Conservation (phyloP, 2,888 invertebrate species). For the Drosophila tanythrix region DNA sequence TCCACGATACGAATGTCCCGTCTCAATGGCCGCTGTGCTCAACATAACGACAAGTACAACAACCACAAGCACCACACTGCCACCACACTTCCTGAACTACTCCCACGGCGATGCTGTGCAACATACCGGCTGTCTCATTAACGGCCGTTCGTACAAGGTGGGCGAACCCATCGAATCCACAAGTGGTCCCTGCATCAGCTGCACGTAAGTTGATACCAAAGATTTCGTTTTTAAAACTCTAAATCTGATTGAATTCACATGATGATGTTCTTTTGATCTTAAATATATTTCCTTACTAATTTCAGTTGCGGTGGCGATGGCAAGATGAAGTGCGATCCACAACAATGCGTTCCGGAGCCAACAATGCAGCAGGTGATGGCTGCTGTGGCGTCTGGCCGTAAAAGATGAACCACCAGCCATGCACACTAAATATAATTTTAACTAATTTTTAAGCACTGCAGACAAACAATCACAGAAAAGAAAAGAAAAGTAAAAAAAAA, state of each 20-base stretch:
- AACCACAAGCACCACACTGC: constrained; percentile 93
- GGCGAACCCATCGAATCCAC: constrained; percentile 94
- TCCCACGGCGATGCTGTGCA: constrained; percentile 90
- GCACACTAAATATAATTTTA: constrained; percentile 82
- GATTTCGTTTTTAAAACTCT: neutral
- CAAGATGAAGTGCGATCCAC: constrained; percentile 97
- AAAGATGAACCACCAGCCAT: constrained; percentile 88
- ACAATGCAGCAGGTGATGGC: constrained; percentile 96
- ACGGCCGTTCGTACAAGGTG: constrained; percentile 93
- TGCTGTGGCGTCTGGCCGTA: constrained; percentile 89
- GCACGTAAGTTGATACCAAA: constrained; percentile 90
- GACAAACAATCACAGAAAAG: constrained; percentile 71
- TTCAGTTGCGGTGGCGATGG: constrained; percentile 94
- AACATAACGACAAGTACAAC: constrained; percentile 95
- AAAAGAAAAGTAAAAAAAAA: constrained; percentile 35
- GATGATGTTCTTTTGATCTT: neutral
- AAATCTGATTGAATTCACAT: neutral
- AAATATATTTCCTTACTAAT: neutral
- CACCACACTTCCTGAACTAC: constrained; percentile 93
- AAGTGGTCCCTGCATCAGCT: constrained; percentile 96
- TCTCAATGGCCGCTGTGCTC: constrained; percentile 92
- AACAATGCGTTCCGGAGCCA: constrained; percentile 94
- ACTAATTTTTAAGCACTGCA: constrained; percentile 81
- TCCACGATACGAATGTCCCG: constrained; percentile 96
- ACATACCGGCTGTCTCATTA: constrained; percentile 92